These are phyloP conservation scores for Ranitomeya imitator DNA, from an alignment of 2,113 vertebrate species.

Conservation along the genomic window DNA sequence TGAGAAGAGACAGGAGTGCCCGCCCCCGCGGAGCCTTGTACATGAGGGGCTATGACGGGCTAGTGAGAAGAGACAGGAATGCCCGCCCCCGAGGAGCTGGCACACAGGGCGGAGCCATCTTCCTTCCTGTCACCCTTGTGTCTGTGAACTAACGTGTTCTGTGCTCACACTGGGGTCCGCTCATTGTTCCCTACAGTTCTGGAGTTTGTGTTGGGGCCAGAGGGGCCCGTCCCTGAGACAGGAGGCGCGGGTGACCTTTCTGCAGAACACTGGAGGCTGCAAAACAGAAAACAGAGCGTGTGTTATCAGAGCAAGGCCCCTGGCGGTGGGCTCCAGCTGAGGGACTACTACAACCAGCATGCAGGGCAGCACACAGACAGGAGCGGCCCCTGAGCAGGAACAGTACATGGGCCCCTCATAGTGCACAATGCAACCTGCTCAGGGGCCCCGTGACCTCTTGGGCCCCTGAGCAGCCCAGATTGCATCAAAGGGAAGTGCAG, in stretches of 20 bases:
- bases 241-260: constrained; percentile 65
- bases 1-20: not conserved
- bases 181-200: constrained; percentile 79
- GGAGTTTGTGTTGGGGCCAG: constrained; percentile 91
- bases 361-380: not conserved
- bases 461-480: no score
- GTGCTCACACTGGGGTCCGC: not conserved
- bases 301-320: not conserved
- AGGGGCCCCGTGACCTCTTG: no score
- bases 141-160: constrained; percentile 53
- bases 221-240: constrained; percentile 79
- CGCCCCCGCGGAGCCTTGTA: no score
- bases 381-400: no score
- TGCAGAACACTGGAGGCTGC: constrained; percentile 73
- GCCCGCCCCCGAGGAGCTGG: no score
- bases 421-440: no score
- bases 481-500: no score
- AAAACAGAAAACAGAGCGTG: constrained; percentile 25
- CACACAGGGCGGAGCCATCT: not conserved
- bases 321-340: no score
- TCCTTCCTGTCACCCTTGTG: constrained; percentile 47
- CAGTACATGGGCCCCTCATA: no score
- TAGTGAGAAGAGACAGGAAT: not conserved
- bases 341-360: not conserved
- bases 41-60: no score